phyloP scores from a whole-genome alignment of 2,797 vertebrate species.

The Oreochromis grahami region DNA sequence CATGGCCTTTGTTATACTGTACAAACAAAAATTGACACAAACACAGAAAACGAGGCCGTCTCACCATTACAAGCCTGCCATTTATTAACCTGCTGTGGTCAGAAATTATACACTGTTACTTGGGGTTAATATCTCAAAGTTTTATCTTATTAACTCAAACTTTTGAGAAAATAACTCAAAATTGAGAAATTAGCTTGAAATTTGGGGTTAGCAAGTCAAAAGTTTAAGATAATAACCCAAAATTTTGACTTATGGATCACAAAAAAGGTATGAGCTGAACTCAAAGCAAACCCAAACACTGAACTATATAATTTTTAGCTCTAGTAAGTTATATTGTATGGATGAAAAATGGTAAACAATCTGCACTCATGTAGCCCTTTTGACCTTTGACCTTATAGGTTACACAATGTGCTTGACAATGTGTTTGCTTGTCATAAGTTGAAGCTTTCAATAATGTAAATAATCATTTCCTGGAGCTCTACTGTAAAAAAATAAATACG shows the following conservation, averaged over 20 bases:
- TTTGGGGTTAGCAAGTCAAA: not conserved
- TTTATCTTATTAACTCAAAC: fast-evolving
- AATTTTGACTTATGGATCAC: not conserved
- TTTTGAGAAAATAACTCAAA: not conserved
- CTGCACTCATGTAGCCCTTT: not conserved
- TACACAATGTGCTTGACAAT: not conserved
- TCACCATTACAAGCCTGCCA: not conserved
- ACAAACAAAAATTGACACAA: not conserved
- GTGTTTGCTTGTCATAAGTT: not conserved
- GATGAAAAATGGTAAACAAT: not conserved
- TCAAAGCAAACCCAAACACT: not conserved
- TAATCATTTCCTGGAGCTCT: not conserved
- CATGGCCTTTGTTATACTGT: not conserved
- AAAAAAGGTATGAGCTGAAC: not conserved
- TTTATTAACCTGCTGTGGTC: not conserved
- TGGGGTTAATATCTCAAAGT: fast-evolving
- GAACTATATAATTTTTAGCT: not conserved
- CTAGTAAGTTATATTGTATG: fast-evolving
- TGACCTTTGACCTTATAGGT: not conserved
- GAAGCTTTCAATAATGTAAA: not conserved
- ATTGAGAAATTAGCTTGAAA: not conserved
- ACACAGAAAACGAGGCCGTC: not conserved
- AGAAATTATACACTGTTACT: not conserved
- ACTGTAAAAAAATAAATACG: not conserved
- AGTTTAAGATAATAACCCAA: not conserved